phyloP scores from a whole-genome alignment of 1,140 invertebrate genomes.

The Copidosoma floridanum region DNA sequence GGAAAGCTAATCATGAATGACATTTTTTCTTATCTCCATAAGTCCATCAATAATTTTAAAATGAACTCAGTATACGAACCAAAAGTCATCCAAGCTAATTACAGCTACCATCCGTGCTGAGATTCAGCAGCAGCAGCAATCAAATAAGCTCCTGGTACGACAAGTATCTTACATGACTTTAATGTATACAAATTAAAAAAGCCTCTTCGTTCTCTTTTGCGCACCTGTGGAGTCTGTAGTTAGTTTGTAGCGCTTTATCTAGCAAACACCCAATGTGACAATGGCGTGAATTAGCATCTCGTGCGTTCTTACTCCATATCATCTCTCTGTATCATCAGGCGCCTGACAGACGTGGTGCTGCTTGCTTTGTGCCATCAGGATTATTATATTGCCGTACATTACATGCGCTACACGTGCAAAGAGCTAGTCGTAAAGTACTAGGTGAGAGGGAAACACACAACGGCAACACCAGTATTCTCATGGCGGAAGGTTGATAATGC shows the following conservation, averaged over 20 bases:
- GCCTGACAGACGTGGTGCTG: neutral
- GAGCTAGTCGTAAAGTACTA: constrained; percentile 47
- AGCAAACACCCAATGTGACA: constrained; percentile 37
- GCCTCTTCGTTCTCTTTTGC: neutral
- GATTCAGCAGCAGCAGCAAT: no score
- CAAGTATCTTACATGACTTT: no score
- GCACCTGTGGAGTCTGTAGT: constrained; percentile 36
- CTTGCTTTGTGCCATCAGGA: constrained; percentile 45
- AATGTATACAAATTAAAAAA: neutral
- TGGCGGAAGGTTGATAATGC: no score
- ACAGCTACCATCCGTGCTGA: no score
- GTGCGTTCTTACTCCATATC: constrained; percentile 24
- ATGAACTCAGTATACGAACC: neutral
- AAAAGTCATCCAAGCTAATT: no score
- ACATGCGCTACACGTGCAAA: no score
- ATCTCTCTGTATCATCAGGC: constrained; percentile 18
- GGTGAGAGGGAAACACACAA: constrained; percentile 32
- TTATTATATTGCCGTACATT: constrained; percentile 52
- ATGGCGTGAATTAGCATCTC: constrained; percentile 50
- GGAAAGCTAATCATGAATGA: no score
- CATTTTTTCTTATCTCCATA: no score
- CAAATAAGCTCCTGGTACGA: no score
- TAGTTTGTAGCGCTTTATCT: constrained; percentile 39
- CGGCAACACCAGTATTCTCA: constrained; percentile 13
- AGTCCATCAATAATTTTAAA: no score